phyloP scores from a whole-genome alignment of 2,797 vertebrate genomes.

The Carduelis carduelis region DNA sequence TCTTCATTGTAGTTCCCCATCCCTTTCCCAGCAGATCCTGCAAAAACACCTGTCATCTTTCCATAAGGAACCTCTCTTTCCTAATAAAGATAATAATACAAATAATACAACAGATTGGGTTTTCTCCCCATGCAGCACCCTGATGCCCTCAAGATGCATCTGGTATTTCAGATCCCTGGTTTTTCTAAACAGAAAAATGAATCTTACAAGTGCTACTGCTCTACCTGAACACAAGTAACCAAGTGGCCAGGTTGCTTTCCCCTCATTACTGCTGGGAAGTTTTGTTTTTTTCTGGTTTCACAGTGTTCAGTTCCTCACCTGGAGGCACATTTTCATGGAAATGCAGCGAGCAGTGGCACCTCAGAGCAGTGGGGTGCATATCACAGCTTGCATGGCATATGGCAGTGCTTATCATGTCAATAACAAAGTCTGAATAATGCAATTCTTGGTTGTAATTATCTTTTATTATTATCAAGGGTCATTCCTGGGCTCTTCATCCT shows the following conservation, averaged over 20 bases:
- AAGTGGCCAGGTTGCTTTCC: neutral
- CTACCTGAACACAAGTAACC: neutral
- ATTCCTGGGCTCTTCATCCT: constrained; percentile 50
- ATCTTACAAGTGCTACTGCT: neutral
- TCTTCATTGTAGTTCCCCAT: neutral
- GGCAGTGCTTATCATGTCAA: constrained; percentile 56
- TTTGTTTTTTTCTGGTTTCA: neutral
- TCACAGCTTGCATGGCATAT: constrained; percentile 58
- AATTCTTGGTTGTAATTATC: constrained; percentile 41
- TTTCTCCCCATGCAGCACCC: neutral
- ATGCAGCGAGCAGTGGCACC: neutral
- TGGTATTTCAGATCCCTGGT: neutral
- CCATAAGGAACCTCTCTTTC: neutral
- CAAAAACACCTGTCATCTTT: neutral
- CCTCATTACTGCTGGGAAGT: neutral
- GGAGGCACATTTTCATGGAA: neutral
- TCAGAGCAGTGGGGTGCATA: neutral
- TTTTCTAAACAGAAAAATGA: neutral
- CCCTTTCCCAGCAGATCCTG: neutral
- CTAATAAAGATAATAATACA: neutral
- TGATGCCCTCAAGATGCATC: neutral
- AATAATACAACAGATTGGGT: neutral
- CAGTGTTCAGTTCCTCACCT: neutral
- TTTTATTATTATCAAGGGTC: constrained; percentile 64
- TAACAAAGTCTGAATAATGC: constrained; percentile 48